Base-by-base conservation (phyloP, 2,888 invertebrate species). In the Craniophora ligustri region DNA sequence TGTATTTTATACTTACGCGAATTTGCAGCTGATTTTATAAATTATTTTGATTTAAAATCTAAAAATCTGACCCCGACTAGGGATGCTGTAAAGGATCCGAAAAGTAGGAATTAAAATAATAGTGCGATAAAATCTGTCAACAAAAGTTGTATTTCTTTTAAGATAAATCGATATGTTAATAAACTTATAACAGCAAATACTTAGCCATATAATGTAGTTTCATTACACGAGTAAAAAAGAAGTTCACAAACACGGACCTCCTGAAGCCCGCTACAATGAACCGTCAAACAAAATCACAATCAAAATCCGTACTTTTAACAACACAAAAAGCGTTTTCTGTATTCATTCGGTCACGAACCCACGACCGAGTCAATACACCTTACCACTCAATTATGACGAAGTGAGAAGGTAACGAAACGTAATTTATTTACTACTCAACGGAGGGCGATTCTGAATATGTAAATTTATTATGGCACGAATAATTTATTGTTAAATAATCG, bases 401-500 rank as follows among this genome's bases (percentile, higher is more conserved):
- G 89, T 86, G 88, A 87, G 89, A 90, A 91, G 81, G 83, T 84
- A 89, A 87, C 84, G 88, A 90, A 91, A 89, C 79, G 78, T 84
- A 81, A 90, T 90, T 90, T 89, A 89, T 89, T 83, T 84, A 83
- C 84, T 82, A 88, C 81, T 91, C 89, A 91, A 83, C 88, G 80
- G 76, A 75, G 75, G 79, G 77, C 79, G 83, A 87, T 85, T 86
- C 86, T 79, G 79, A 81, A 81, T 85, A 89, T 87, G 86, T 87
- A 86, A 89, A 88, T 89, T 82, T 78, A 86, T 84, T 83, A 78
- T 77, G 75, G 81, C 81, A 84, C 77, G 80, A 83, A 85, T 87
- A 86, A 90, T 89, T 88, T 91, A 89, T 86, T 88, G 85, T 87
- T 85, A 85, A 87, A 90, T 91, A 91, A 89, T 88, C 84, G 85